These are phyloP conservation scores for Babyrousa celebensis DNA, from an alignment of 2,797 vertebrate species.

Conservation along the genomic window DNA sequence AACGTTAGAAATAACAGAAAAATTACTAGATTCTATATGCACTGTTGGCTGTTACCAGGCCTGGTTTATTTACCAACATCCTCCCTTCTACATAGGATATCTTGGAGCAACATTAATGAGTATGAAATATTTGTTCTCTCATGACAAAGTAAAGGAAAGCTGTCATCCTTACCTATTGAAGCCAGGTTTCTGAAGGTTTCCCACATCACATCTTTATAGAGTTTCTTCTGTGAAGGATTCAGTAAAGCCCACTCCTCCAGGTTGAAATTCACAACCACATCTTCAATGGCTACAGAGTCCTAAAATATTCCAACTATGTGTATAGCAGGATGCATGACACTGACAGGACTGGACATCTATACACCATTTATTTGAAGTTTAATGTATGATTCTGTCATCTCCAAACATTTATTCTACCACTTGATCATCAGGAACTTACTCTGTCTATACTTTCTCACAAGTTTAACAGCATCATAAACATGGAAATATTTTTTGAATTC, in stretches of 20 bases:
- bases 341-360: neutral
- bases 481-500: neutral
- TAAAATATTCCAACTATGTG: slow-evolving; percentile 21
- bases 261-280: slow-evolving; percentile 70
- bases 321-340: neutral
- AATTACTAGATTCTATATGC: neutral
- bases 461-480: neutral
- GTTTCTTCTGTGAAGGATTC: slow-evolving; percentile 62
- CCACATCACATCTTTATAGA: slow-evolving; percentile 59
- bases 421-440: neutral
- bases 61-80: neutral
- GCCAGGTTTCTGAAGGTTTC: slow-evolving; percentile 66
- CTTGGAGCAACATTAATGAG: neutral
- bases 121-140: neutral
- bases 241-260: slow-evolving; percentile 69
- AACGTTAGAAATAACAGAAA: neutral
- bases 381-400: neutral
- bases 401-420: neutral
- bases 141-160: neutral
- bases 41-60: neutral
- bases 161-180: slow-evolving; percentile 55
- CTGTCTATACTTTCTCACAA: neutral
- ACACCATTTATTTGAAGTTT: neutral
- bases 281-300: slow-evolving; percentile 58
- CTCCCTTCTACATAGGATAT: neutral